These are phyloP conservation scores for Drosophila neotestacea DNA, from an alignment of 2,888 invertebrate species.

Conservation along the genomic window DNA sequence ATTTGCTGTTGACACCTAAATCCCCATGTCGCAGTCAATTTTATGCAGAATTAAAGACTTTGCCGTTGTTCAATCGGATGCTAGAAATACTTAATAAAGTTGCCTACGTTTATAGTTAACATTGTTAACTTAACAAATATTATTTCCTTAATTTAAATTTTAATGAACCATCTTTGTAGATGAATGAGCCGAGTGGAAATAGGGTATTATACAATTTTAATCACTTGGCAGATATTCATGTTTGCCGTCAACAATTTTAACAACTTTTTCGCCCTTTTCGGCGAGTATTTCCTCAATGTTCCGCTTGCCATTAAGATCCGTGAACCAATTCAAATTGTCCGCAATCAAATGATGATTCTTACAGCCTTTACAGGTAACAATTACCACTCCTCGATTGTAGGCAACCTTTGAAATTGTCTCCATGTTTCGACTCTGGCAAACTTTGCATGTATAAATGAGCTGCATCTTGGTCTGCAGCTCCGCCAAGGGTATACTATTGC, in stretches of 20 bases:
- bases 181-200: too few relatives aligned
- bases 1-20: constrained; percentile 49
- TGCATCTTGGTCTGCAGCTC: constrained; percentile 87
- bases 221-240: constrained; percentile 60
- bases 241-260: constrained; percentile 83
- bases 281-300: constrained; percentile 97
- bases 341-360: constrained; percentile 96
- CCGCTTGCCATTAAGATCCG: constrained; percentile 90
- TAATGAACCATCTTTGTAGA: too few relatives aligned
- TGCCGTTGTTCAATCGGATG: constrained; percentile 33
- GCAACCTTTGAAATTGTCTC: constrained; percentile 94
- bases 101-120: constrained; percentile 64
- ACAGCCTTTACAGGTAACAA: constrained; percentile 95
- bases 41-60: constrained; percentile 25
- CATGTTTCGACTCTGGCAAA: constrained; percentile 91
- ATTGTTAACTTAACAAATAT: constrained; percentile 4
- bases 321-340: constrained; percentile 98
- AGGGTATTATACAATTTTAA: background rate
- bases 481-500: constrained; percentile 64
- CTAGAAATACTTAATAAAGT: constrained; percentile 68
- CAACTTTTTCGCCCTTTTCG: constrained; percentile 94
- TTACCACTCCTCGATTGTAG: constrained; percentile 95
- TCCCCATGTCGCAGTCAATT: constrained; percentile 64
- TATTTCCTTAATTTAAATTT: constrained; percentile 4
- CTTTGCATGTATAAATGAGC: constrained; percentile 95